phyloP scores from a whole-genome alignment of 2,888 invertebrate species.

The Conomelus anceps region DNA sequence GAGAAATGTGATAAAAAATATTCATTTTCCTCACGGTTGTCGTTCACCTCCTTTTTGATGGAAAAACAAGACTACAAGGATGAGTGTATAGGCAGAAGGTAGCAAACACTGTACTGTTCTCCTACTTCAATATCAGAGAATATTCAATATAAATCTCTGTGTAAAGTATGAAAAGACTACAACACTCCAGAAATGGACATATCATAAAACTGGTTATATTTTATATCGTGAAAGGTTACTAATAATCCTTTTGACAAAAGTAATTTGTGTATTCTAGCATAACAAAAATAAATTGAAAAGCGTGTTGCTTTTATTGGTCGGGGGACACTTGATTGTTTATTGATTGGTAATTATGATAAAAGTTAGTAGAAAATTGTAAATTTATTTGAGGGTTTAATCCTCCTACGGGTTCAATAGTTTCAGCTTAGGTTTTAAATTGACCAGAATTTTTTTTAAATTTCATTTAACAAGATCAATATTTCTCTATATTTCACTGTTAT shows the following conservation, averaged over 20 bases:
- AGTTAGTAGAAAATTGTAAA: too few species aligned
- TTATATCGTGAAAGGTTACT: background rate
- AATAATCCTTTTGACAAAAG: background rate
- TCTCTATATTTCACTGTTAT: too few species aligned
- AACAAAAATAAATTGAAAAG: too few species aligned
- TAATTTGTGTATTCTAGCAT: too few species aligned
- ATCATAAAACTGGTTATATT: background rate
- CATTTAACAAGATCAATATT: too few species aligned
- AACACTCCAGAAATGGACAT: background rate
- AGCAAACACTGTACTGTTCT: background rate
- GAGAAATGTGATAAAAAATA: background rate
- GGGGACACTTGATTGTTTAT: too few species aligned
- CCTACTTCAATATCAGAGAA: background rate
- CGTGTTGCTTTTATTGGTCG: too few species aligned
- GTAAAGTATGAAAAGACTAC: background rate
- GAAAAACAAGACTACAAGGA: background rate
- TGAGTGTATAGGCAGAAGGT: background rate
- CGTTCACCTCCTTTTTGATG: background rate
- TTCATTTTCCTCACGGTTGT: background rate
- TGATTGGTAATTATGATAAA: too few species aligned
- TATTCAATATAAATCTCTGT: background rate
- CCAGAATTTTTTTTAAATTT: too few species aligned
- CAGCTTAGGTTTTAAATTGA: too few species aligned
- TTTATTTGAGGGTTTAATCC: too few species aligned
- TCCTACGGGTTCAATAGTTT: too few species aligned